A percentile compares a stretch with the other conserved stretches of the same genome.
Evolutionary conservation across 2,888 invertebrate species (phyloP).

Genomic region (Melanchra persicariae): DNA sequence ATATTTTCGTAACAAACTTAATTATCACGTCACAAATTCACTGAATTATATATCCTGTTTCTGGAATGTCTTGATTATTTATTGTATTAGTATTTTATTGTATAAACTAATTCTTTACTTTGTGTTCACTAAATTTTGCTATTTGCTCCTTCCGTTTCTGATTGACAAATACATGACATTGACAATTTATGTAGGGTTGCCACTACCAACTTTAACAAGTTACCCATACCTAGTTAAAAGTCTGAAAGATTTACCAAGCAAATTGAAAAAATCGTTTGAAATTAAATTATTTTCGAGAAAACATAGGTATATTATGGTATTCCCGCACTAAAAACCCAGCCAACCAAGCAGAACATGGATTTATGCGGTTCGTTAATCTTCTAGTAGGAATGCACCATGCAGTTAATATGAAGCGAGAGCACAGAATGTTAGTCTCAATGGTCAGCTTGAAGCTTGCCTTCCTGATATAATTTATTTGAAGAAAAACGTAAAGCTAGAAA

Average conservation of each 20-base stretch:
- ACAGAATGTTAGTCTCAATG: no score
- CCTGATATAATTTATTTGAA: no score
- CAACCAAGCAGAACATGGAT: no score
- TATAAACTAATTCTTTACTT: constrained; percentile 18
- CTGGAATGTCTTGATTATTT: constrained; percentile 42
- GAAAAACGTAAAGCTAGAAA: no score
- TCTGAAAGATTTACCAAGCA: not conserved
- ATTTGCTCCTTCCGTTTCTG: constrained; percentile 10
- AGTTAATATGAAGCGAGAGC: no score
- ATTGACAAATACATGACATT: constrained; percentile 50
- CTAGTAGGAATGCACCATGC: no score
- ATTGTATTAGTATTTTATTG: constrained; percentile 3
- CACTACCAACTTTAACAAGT: not conserved
- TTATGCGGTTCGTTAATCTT: no score
- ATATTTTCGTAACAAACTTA: constrained; percentile 24
- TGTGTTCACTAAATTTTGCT: constrained; percentile 26
- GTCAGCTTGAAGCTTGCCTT: no score
- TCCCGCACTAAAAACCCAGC: no score
- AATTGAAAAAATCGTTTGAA: no score
- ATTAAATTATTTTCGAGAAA: no score
- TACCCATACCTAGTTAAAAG: not conserved
- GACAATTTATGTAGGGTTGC: constrained; percentile 20
- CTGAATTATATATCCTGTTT: constrained; percentile 32
- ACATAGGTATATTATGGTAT: no score
- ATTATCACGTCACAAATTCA: constrained; percentile 40